Evolutionary conservation across 2,113 vertebrate genomes (phyloP), one percentile per base, ranked within the genome.

Genomic region (Geothlypis trichas): DNA sequence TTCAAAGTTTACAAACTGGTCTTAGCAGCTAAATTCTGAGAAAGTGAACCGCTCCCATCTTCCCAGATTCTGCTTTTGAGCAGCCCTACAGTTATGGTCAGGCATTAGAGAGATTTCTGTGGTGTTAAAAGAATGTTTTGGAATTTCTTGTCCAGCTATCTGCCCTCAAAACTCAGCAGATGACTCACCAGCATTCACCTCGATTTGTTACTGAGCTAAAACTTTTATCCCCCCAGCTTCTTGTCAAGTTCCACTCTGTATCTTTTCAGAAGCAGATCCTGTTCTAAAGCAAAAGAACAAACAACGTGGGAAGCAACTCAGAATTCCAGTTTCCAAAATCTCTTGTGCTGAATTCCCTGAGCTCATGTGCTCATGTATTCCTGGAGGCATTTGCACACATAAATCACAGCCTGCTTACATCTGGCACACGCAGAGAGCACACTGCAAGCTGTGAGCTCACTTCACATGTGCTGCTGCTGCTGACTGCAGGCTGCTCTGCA

Each of bases 121-220:
- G 69, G 77, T 72, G 66, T 68, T 75, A 39, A 59, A 91, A 82
- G 41, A 93, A 94, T 33, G 57, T 37, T 75, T 93, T 81, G 76
- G 33, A 75, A 89, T 94, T 84, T 87, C 69, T 95, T 1, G 3
- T 88, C 46, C 88, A 89, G 55, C 59, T 57, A 71, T 78, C 58
- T 92, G 65, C 84, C 87, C 89, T 76, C 77, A 66, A 76, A 95
- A 35, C n/a, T 63, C 7, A 35, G 52, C 83, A 78, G 57, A 92
- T 89, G 84, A 94, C 58, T 94, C 91, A 84, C 33, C 14, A 49
- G 20, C 27, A 33, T 76, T 87, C 87, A 91, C 93, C 80, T 95
- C 80, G 33, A 6, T 61, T 94, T 68, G 58, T 72, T 87, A 84
- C 73, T 30, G 35, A 68, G 61, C 52, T 71, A 35, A 77, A 95